Evolutionary conservation across 2,888 invertebrate species (phyloP), one percentile per base, ranked within the genome.

Genomic region (Fragum whitleyi): DNA sequence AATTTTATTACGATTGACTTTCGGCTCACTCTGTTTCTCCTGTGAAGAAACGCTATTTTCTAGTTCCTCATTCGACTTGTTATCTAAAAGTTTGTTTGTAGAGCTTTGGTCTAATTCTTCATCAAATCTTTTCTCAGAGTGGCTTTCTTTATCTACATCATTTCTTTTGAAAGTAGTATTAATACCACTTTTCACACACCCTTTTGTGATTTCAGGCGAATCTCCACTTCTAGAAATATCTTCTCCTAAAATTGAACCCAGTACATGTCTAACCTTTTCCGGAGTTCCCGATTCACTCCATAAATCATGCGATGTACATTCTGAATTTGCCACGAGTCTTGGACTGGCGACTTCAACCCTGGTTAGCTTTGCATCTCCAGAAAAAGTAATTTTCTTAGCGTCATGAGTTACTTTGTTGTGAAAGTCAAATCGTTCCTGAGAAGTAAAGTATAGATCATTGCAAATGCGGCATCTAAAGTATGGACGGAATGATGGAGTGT

Each of bases 281-380:
- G 62, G 36, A 32, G n/a, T 62, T n/a, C 62, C 62, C 16, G 36
- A 62, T 62, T 62, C 36, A 28, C 11, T 28, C 62, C 32, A 62
- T 2, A 62, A 29, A n/a, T 62, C 62, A 28, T 11, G 26, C 32
- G 36, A 16, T n/a, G n/a, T n/a, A 11, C 9, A 32, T 36, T n/a
- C 28, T n/a, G n/a, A 32, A n/a, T 62, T 1, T n/a, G 32, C 21
- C 14, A 0, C 14, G 1, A 16, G 36, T 32, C 7, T 62, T 14
- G 62, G n/a, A n/a, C 16, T 36, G 16, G 2, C 32, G 11, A 36
- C 1, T n/a, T 1, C 36, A 9, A 1, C 32, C 6, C 14, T 32
- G 2, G 32, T 19, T 6, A n/a, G 11, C 19, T 36, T 32, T 2
- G 1, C 5, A 19, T 32, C 28, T 36, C 5, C 32, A 9, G 19